A percentile compares a stretch with the other conserved stretches of the same genome.
phyloP scores from a whole-genome alignment of 2,113 vertebrate genomes.

The Sturnira hondurensis region DNA sequence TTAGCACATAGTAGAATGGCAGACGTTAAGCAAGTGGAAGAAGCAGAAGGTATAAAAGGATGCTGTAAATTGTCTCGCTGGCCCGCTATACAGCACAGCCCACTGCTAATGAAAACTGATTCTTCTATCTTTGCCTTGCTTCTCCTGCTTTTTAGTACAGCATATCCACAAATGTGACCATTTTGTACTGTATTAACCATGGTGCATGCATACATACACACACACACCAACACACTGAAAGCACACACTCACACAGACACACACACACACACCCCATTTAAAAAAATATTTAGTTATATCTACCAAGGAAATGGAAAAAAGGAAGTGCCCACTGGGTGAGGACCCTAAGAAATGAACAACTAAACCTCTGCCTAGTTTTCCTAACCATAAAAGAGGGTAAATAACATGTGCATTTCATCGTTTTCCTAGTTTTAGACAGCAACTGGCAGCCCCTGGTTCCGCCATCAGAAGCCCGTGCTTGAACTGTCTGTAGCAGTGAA shows the following conservation, averaged over 20 bases:
- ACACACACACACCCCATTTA: not conserved
- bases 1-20: not conserved
- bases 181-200: not conserved
- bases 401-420: not conserved
- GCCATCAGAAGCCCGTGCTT: not conserved
- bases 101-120: not conserved
- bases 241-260: not conserved
- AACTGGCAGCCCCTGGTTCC: not conserved
- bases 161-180: not conserved
- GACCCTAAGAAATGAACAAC: not conserved
- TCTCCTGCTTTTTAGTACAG: constrained; percentile 17
- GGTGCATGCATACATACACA: not conserved
- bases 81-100: not conserved
- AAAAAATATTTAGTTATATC: not conserved
- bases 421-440: not conserved
- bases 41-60: constrained; percentile 36
- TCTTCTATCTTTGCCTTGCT: not conserved
- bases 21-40: not conserved
- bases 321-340: not conserved
- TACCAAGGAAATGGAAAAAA: not conserved
- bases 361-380: not conserved
- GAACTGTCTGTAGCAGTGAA: not conserved
- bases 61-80: not conserved
- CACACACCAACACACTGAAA: fast-evolving
- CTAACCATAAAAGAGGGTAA: not conserved